phyloP scores from a whole-genome alignment of 2,113 vertebrate species.

The Calyptomena viridis region DNA sequence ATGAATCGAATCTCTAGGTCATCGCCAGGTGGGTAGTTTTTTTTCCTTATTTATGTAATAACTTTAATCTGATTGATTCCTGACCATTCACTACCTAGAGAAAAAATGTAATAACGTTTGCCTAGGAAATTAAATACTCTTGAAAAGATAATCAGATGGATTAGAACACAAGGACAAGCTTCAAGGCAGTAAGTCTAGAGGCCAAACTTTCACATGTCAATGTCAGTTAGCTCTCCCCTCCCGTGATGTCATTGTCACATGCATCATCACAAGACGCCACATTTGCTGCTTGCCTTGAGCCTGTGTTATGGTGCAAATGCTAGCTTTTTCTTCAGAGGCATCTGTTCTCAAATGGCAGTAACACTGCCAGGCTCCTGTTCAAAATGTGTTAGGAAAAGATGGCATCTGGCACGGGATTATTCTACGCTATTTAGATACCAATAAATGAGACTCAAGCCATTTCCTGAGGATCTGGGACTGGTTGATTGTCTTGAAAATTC shows the following conservation, averaged over 20 bases:
- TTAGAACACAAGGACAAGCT: neutral
- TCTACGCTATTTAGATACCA: neutral
- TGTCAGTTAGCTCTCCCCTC: neutral
- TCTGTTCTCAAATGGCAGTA: neutral
- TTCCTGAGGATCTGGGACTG: neutral
- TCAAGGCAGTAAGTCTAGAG: neutral
- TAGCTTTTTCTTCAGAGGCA: neutral
- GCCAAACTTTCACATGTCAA: neutral
- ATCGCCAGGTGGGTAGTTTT: neutral
- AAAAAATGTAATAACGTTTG: neutral
- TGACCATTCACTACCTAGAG: neutral
- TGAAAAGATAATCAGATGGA: neutral
- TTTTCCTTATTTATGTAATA: neutral
- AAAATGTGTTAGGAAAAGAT: neutral
- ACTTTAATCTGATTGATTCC: neutral
- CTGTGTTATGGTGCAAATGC: rapidly evolving
- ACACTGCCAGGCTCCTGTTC: neutral
- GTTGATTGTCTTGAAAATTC: neutral
- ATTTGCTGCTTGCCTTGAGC: neutral
- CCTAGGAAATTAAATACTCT: neutral
- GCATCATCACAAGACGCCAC: rapidly evolving
- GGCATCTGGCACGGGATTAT: neutral
- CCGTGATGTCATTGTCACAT: rapidly evolving
- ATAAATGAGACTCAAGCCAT: neutral
- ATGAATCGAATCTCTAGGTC: neutral